A percentile compares a stretch with the other conserved stretches of the same genome.
phyloP scores from a whole-genome alignment of 2,888 invertebrate genomes.

The Leucoma salicis region DNA sequence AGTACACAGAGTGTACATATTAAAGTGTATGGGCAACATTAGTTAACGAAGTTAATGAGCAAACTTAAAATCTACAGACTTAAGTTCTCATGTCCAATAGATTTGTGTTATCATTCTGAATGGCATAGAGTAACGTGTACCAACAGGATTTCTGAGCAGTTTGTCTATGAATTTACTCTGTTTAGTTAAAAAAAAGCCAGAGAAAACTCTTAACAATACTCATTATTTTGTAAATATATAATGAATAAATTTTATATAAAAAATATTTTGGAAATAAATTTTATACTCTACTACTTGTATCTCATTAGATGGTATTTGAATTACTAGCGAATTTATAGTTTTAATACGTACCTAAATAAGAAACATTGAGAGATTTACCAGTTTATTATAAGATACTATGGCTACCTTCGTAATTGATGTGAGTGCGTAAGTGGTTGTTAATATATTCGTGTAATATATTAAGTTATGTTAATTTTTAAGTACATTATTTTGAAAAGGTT shows the following conservation, averaged over 20 bases:
- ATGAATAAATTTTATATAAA: slow-evolving; percentile 50
- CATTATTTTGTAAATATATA: slow-evolving; percentile 74
- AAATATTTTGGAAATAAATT: slow-evolving; percentile 66
- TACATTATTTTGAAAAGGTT: slow-evolving; percentile 68
- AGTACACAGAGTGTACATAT: too few species aligned
- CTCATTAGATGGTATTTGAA: slow-evolving; percentile 81
- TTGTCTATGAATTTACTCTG: neutral
- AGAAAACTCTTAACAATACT: slow-evolving; percentile 67
- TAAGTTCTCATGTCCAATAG: too few species aligned
- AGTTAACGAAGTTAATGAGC: too few species aligned
- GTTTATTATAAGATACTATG: slow-evolving; percentile 74
- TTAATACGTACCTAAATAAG: slow-evolving; percentile 62
- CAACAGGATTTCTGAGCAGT: neutral
- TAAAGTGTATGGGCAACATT: too few species aligned
- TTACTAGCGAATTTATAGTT: slow-evolving; percentile 80
- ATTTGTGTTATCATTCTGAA: too few species aligned
- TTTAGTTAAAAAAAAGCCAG: slow-evolving; percentile 37
- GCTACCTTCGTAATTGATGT: slow-evolving; percentile 73
- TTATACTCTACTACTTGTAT: slow-evolving; percentile 78
- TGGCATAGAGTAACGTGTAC: slow-evolving; percentile 10
- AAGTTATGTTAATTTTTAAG: slow-evolving; percentile 67
- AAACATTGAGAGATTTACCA: slow-evolving; percentile 79
- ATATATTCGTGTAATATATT: slow-evolving; percentile 78
- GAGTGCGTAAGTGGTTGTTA: slow-evolving; percentile 73
- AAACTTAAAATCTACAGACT: too few species aligned